Evolutionary conservation across 2,113 vertebrate genomes (phyloP).

Genomic region (Notothenia coriiceps): DNA sequence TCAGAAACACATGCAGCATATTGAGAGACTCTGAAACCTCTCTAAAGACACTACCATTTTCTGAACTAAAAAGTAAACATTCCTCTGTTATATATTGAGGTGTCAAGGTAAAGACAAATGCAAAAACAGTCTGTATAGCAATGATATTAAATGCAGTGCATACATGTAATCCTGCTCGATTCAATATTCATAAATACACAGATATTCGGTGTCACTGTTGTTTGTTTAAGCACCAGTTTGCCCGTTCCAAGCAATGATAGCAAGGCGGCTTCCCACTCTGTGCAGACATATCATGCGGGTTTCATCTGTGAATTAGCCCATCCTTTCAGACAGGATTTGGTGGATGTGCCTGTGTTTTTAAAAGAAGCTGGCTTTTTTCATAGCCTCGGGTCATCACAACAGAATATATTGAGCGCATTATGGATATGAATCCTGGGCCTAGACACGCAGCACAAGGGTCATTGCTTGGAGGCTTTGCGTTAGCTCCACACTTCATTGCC

Average conservation of each 20-base stretch:
- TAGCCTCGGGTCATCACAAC: conserved; percentile 82
- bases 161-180: conserved; percentile 28
- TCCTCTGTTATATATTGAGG: conserved; percentile 6
- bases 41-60: conserved; percentile 41
- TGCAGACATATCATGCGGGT: conserved; percentile 74
- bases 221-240: conserved; percentile 58
- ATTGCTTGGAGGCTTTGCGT: conserved; percentile 79
- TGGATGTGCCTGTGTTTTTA: conserved; percentile 80
- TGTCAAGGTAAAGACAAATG: conserved; percentile 46
- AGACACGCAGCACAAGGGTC: conserved; percentile 81
- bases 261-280: conserved; percentile 60
- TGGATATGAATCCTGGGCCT: conserved; percentile 86
- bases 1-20: conserved; percentile 29
- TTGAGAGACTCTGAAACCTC: conserved; percentile 26
- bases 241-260: conserved; percentile 48
- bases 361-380: conserved; percentile 74
- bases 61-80: conserved; percentile 23
- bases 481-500: conserved; percentile 82
- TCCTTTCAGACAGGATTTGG: conserved; percentile 81
- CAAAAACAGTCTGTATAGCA: conserved; percentile 33
- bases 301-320: conserved; percentile 80
- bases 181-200: conserved; percentile 42
- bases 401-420: conserved; percentile 88
- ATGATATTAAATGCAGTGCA: conserved; percentile 24
- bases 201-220: conserved; percentile 31